Percentiles rank a stretch among this genome's conserved stretches.
These are phyloP conservation scores for Drosophila nannoptera DNA, from an alignment of 1,140 invertebrate species.

Conservation along the genomic window DNA sequence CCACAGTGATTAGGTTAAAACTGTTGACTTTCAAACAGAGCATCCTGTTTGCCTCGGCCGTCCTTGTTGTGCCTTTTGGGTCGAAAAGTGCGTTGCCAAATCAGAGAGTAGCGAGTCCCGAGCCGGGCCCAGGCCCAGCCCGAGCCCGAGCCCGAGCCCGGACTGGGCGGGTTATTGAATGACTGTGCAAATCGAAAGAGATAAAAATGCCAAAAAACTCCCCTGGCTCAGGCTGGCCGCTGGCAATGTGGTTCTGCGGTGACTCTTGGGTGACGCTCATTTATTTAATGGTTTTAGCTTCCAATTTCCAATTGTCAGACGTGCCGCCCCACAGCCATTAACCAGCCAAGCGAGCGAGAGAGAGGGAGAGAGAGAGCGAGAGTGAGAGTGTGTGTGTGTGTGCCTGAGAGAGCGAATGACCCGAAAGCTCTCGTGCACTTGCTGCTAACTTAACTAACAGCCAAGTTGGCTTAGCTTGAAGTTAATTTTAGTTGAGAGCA, in stretches of 20 bases:
- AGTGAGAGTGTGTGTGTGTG: no score
- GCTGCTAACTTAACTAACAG: conserved; percentile 30
- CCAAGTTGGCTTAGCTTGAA: background rate
- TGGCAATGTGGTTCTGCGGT: conserved; percentile 43
- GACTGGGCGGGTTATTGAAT: conserved; percentile 54
- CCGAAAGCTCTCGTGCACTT: background rate
- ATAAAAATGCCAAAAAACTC: conserved; percentile 63
- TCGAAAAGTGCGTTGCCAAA: conserved; percentile 24
- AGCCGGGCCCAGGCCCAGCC: background rate
- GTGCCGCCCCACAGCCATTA: conserved; percentile 66
- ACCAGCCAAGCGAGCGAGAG: conserved; percentile 15
- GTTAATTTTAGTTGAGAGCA: conserved; percentile 2
- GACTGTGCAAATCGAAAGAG: conserved; percentile 73
- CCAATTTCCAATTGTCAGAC: conserved; percentile 76
- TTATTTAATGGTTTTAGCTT: conserved; percentile 78
- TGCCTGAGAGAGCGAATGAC: no score
- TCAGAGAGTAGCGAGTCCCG: conserved; percentile 12
- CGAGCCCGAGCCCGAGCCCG: background rate
- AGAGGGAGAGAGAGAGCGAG: no score
- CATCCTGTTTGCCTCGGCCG: conserved; percentile 43
- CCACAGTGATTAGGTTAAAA: conserved; percentile 76
- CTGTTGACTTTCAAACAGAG: conserved; percentile 72
- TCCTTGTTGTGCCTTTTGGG: conserved; percentile 25
- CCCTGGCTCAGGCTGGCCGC: background rate
- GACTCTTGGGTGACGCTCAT: conserved; percentile 68